Conservation (phyloP, 2,797 vertebrate genomes). For the Rhinophrynus dorsalis region DNA sequence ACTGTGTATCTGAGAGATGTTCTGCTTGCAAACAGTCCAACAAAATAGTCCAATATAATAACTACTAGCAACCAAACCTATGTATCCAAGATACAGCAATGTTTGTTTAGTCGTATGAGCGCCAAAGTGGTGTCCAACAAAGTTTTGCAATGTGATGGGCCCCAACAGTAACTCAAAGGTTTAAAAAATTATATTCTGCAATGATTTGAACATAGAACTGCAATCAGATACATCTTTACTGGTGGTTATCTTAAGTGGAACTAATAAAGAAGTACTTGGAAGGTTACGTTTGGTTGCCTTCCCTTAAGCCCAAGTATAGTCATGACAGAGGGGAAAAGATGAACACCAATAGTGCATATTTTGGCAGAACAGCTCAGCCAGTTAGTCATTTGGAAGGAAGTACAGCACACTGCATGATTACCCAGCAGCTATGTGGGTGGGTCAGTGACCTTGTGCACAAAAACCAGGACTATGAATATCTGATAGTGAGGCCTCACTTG, state of each 20-base stretch:
- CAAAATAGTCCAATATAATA: too few relatives aligned
- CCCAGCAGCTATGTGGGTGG: slow-evolving; percentile 11
- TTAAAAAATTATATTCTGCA: background rate
- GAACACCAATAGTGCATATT: background rate
- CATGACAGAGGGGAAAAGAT: background rate
- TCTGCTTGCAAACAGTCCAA: too few relatives aligned
- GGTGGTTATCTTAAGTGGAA: background rate
- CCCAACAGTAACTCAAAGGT: too few relatives aligned
- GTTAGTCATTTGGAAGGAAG: background rate
- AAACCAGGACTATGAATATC: background rate
- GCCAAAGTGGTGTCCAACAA: too few relatives aligned
- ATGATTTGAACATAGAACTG: background rate
- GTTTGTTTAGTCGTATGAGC: too few relatives aligned
- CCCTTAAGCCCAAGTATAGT: background rate
- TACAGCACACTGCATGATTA: background rate
- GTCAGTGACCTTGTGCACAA: background rate
- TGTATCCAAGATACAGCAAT: too few relatives aligned
- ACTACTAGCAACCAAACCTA: too few relatives aligned
- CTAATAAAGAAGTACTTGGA: background rate
- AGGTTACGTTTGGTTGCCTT: background rate
- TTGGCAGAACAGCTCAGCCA: background rate
- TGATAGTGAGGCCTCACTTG: too few relatives aligned
- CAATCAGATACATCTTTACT: background rate
- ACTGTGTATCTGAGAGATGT: too few relatives aligned
- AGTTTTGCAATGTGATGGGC: too few relatives aligned